Base-by-base conservation (phyloP, 1,140 invertebrate genomes). In the Stenopsyche tienmushanensis region DNA sequence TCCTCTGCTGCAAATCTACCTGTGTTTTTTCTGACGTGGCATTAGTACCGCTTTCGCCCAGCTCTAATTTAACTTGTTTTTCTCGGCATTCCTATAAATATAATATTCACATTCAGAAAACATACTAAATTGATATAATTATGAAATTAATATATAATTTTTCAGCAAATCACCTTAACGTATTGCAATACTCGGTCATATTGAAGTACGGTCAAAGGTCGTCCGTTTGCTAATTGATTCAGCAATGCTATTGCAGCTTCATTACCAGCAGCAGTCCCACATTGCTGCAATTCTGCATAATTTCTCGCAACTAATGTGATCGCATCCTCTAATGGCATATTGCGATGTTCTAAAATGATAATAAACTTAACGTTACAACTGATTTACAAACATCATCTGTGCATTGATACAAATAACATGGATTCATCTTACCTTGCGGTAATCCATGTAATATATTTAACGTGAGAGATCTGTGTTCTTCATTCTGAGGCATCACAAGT, bases 321-420 rank as follows among this genome's bases (percentile, higher is more conserved):
- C 1, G 94, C 92, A 78, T 96, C 92, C 55, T 96, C 92, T n/a
- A 95, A 72, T 0, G 93, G 93, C 92, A 97, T 96, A 78, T 97
- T 96, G 67, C 94, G 85, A 74, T 97, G 94, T 75, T 96, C 94
- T 90, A 79, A 68, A 67, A 47, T 23, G 3, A 20, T 23, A 18
- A 41, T 7, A 24, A 17, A 10, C 17, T 9, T 47, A 9, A 10
- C 23, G n/a, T n/a, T n/a, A n/a, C n/a, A n/a, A n/a, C n/a, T n/a
- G n/a, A n/a, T n/a, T 13, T 59, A 29, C 65, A 60, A 18, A 67
- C 23, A 17, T 20, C n/a, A n/a, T n/a, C 45, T 17, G 5, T 49
- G 13, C 3, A 54, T 8, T 54, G 23, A 47, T 47, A 47, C n/a
- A 47, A 49, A 49, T 25, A 7, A 5, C n/a, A 63, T 57, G 44